Evolutionary conservation across 2,888 invertebrate species (phyloP), one percentile per base, ranked within the genome.

Genomic region (Orchestes rusci): DNA sequence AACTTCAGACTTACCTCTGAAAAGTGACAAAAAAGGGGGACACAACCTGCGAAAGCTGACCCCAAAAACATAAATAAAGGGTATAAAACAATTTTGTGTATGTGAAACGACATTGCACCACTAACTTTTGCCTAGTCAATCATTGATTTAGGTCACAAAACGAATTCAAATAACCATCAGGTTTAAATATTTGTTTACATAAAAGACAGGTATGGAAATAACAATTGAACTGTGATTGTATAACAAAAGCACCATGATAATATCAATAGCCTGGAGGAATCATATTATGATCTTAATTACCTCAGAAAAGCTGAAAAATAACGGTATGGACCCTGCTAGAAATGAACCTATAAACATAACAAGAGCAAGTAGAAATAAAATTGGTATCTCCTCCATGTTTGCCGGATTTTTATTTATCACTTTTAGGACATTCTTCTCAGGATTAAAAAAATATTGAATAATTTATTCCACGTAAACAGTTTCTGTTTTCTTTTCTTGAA

Each of bases 331-430:
- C 39, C 97, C 99, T 56, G 95, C 87, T 39, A 95, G 69, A 70
- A 94, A 99, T 42, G 95, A 95, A 1, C 97, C 97, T 44, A 95
- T 75, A 52, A 99, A 73, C 97, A 99, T 99, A 45, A 97, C 90
- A 60, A 91, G 60, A 43, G 84, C 87, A 35, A 96, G 72, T 58
- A 91, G 73, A 66, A 92, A 72, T 48, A 96, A 73, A 56, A 93
- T 81, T 56, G 82, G 71, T 36, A 87, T 85, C 63, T 89, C 89
- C 64, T 91, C 91, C 88, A 90, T 88, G 56, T 63, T 71, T 44
- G 35, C 15, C 4, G 10, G 2, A 27, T 35, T 27, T 46, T 20
- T 13, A 27, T 10, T 43, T 43, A 5, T 43, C 29, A 30, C 17
- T 18, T 39, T 1, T n/a, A n/a, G n/a, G n/a, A n/a, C n/a, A n/a